phyloP scores from a whole-genome alignment of 92 coral and sea anemone genomes.

The Pocillopora grandis region DNA sequence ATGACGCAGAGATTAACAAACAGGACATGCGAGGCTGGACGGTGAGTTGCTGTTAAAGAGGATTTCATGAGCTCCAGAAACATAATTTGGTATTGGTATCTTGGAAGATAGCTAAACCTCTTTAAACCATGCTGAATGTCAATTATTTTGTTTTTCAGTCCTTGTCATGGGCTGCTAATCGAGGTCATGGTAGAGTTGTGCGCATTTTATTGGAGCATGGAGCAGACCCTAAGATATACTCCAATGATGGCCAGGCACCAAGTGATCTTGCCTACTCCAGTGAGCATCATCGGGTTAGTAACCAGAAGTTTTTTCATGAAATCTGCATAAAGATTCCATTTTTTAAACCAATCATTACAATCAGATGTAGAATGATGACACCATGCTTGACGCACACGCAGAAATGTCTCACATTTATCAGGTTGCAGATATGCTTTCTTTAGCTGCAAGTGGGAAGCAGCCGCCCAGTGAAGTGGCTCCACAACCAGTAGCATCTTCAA shows the following conservation, averaged over 20 bases:
- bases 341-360: no score
- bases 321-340: no score
- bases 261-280: conserved; percentile 91
- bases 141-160: conserved; percentile 52
- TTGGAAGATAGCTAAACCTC: no score
- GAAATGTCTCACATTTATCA: background rate
- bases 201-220: conserved; percentile 80
- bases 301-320: no score
- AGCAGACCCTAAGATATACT: conserved; percentile 83
- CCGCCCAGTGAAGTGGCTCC: conserved; percentile 21
- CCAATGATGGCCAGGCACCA: conserved; percentile 90
- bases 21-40: conserved; percentile 96
- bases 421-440: conserved; percentile 45
- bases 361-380: no score
- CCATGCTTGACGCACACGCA: background rate
- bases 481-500: conserved; percentile 22
- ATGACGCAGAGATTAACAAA: conserved; percentile 89
- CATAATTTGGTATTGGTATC: background rate
- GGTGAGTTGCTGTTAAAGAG: conserved; percentile 42
- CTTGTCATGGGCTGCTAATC: conserved; percentile 89
- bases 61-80: background rate
- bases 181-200: conserved; percentile 90
- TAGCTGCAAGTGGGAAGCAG: conserved; percentile 65
- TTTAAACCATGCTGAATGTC: background rate
- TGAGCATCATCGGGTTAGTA: conserved; percentile 81